Conservation (phyloP, 2,113 vertebrate species). For the Calyptomena viridis region DNA sequence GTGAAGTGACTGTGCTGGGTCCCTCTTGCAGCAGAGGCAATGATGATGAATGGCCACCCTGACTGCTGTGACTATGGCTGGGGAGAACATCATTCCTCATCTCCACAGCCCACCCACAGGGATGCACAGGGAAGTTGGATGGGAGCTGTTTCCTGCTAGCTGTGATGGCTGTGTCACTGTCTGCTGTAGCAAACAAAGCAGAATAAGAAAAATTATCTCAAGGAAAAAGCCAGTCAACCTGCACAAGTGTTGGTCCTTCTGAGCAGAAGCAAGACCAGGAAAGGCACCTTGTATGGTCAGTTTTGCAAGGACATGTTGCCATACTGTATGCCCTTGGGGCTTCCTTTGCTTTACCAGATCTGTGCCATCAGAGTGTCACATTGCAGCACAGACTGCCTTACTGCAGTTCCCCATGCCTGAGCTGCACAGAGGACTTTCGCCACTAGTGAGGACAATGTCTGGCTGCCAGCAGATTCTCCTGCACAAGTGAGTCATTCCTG, state of each 20-base stretch:
- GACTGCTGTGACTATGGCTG: not conserved
- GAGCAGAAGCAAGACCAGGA: not conserved
- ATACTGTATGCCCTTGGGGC: too few species aligned
- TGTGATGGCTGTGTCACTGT: not conserved
- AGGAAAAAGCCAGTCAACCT: not conserved
- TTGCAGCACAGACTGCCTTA: not conserved
- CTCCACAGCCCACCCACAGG: accelerated
- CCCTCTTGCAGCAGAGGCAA: not conserved
- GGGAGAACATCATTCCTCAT: not conserved
- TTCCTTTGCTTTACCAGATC: not conserved
- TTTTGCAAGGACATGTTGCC: not conserved
- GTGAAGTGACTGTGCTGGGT: not conserved
- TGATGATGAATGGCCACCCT: not conserved
- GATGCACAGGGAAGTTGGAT: not conserved
- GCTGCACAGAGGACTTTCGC: not conserved
- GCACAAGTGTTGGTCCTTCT: not conserved
- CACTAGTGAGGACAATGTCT: not conserved
- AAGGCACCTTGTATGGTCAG: not conserved
- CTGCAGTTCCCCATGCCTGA: accelerated
- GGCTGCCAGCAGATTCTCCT: not conserved
- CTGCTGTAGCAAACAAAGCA: not conserved
- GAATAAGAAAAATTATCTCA: not conserved
- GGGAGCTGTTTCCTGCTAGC: not conserved
- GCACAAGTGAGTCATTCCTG: constrained; percentile 50
- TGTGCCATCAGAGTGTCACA: not conserved